phyloP scores from a whole-genome alignment of 2,797 vertebrate genomes.

The Rhinogobio ventralis region DNA sequence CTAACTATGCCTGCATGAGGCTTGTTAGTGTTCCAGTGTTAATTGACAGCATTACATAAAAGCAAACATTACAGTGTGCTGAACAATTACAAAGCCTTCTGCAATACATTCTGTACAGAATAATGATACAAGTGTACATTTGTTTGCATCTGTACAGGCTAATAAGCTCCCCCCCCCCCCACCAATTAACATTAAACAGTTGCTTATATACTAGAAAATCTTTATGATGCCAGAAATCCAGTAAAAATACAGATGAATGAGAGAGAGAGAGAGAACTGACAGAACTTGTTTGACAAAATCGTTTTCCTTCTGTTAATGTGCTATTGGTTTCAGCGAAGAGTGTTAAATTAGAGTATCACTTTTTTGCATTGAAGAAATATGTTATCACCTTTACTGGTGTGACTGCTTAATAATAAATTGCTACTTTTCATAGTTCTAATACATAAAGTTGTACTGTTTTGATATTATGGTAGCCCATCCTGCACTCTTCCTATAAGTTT shows the following conservation, averaged over 20 bases:
- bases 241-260: neutral
- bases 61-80: neutral
- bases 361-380: neutral
- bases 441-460: neutral
- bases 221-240: neutral
- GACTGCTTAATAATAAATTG: neutral
- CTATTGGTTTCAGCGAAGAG: neutral
- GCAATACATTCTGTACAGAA: slow-evolving; percentile 1
- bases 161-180: too few species aligned
- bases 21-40: slow-evolving; percentile 16
- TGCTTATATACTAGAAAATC: neutral
- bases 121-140: neutral
- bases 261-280: too few species aligned
- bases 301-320: neutral
- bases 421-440: too few species aligned
- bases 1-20: neutral
- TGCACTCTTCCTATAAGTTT: neutral
- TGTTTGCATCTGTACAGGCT: neutral
- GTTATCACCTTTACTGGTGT: neutral
- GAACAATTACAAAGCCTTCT: neutral
- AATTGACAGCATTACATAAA: slow-evolving; percentile 27
- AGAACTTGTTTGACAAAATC: neutral
- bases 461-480: neutral
- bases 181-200: slow-evolving; percentile 9
- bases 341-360: neutral